Base-by-base conservation (phyloP, 2,888 invertebrate genomes). In the Amphipyra berbera region DNA sequence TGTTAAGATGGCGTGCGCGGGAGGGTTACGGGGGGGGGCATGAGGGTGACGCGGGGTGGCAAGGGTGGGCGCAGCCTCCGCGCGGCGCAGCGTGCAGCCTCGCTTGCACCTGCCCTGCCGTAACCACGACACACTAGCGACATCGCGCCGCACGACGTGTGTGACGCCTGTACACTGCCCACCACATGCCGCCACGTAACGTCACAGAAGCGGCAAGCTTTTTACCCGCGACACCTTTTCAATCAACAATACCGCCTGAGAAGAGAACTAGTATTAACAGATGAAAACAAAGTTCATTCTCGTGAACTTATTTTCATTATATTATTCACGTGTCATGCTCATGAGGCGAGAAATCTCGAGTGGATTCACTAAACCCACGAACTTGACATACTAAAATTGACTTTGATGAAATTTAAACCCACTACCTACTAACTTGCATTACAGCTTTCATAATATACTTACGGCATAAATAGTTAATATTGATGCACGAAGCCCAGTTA, bases 1-100 rank as follows among this genome's bases (percentile, higher is more conserved):
- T 95, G 95, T 95, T 95, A 95, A 95, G 95, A 95, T 93, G 95
- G 94, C 92, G 93, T 88, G 86, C 88, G 89, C 88, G 90, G 89
- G 88, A 80, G 84, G 86, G 81, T 78, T 74, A 77, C 76, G 85
- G 84, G 80, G 82, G 78, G 85, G 78, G 82, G 82, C 79, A 82
- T 78, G 85, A 82, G 85, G 86, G 87, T 83, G 85, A 82, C 81
- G 84, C 80, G 84, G 79, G 84, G 82, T 81, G 83, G 82, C 82
- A 85, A 87, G 87, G 87, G 86, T 88, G 88, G 87, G 88, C 88
- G 88, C 91, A 91, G 90, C 90, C 92, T 92, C 91, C 91, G 87
- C 82, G 79, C 90, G 87, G 88, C 91, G 92, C 93, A 91, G 86
- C 91, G 88, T 93, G 94, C 94, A 94, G 88, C 90, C 86, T 86